phyloP scores from a whole-genome alignment of 2,113 vertebrate genomes.

The Lanius ludovicianus region DNA sequence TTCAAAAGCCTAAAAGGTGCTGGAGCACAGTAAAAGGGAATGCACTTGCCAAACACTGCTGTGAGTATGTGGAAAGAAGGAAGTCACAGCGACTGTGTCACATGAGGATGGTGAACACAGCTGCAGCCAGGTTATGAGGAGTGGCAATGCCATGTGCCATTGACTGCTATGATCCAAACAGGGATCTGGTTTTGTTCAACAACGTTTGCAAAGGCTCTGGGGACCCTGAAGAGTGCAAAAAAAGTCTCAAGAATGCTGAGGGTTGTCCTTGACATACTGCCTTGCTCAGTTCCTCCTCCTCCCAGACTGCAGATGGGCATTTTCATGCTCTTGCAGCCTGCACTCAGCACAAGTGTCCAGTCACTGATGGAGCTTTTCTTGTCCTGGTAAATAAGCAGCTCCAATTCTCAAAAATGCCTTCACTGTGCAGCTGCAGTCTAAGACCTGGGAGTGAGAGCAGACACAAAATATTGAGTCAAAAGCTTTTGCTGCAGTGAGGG shows the following conservation, averaged over 20 bases:
- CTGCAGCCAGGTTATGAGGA: neutral
- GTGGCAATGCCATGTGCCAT: neutral
- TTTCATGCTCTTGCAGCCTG: neutral
- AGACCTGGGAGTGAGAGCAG: neutral
- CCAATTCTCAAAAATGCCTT: neutral
- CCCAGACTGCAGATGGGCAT: neutral
- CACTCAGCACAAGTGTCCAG: neutral
- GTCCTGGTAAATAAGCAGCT: neutral
- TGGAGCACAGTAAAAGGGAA: neutral
- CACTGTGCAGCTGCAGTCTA: neutral
- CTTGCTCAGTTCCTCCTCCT: neutral
- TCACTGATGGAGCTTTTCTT: neutral
- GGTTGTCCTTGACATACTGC: neutral
- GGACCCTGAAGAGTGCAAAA: neutral
- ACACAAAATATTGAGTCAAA: neutral
- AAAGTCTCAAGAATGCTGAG: neutral
- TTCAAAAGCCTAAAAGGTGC: neutral
- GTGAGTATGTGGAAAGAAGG: accelerated
- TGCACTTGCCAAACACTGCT: neutral
- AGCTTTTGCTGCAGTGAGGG: neutral
- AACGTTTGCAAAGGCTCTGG: neutral
- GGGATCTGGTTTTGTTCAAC: neutral
- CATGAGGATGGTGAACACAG: neutral
- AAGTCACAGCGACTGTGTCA: neutral
- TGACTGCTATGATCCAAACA: neutral